phyloP scores from a whole-genome alignment of 2,113 vertebrate genomes.

The Romanogobio albipinnatus region DNA sequence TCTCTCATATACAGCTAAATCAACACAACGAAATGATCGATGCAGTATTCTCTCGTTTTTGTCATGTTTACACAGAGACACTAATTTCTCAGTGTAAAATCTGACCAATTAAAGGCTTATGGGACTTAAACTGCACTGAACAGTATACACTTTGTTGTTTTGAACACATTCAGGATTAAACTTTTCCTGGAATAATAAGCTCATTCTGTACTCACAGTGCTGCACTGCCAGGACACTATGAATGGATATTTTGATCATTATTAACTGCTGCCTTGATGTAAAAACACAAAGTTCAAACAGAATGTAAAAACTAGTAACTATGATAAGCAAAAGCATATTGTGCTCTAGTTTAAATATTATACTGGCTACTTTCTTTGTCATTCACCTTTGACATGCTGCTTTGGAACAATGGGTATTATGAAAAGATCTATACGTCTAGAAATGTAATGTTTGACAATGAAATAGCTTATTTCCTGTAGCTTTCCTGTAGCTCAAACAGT shows the following conservation, averaged over 20 bases:
- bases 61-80: constrained; percentile 5
- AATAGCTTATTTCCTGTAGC: no score
- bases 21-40: not conserved
- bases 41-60: not conserved
- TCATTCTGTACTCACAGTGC: not conserved
- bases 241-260: not conserved
- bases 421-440: not conserved
- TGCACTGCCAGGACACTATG: constrained; percentile 1
- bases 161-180: not conserved
- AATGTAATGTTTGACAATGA: not conserved
- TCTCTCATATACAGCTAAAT: not conserved
- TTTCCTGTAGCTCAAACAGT: no score
- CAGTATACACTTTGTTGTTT: constrained; percentile 40
- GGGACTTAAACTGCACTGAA: constrained; percentile 31
- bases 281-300: not conserved
- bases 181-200: constrained; percentile 14
- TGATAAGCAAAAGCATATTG: not conserved
- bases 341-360: constrained; percentile 7
- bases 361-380: not conserved
- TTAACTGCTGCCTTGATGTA: not conserved
- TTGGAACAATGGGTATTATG: not conserved
- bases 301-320: not conserved
- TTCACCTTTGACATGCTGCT: not conserved
- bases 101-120: constrained; percentile 31
- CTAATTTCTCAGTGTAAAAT: not conserved